Evolutionary conservation across 1,140 invertebrate genomes (phyloP).

Genomic region (Latrodectus geometricus): DNA sequence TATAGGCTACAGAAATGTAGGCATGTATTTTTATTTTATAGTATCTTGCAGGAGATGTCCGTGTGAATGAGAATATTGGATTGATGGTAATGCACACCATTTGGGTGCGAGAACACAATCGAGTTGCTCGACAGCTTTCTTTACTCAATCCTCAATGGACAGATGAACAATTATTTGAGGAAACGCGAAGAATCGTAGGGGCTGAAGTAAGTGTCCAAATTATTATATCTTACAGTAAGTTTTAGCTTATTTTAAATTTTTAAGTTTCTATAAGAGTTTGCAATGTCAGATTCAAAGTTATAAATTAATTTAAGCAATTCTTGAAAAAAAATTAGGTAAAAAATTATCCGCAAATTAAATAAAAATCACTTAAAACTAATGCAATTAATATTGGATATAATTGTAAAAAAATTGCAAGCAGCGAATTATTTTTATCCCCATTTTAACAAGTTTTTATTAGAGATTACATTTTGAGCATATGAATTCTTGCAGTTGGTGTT

Average conservation of each 20-base stretch:
- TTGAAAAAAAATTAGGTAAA: too few species aligned
- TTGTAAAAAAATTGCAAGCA: too few species aligned
- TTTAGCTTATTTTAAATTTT: not conserved
- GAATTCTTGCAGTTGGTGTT: too few species aligned
- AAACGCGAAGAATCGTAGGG: conserved; percentile 71
- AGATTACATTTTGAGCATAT: too few species aligned
- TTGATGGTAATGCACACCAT: conserved; percentile 71
- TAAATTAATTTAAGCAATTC: too few species aligned
- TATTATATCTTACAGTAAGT: not conserved
- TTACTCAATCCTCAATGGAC: conserved; percentile 66
- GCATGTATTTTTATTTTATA: not conserved
- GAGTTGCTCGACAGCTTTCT: conserved; percentile 64
- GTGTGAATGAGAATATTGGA: conserved; percentile 80
- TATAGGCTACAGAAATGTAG: not conserved
- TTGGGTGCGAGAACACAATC: conserved; percentile 68
- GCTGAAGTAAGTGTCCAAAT: conserved; percentile 66
- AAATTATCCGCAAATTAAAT: too few species aligned
- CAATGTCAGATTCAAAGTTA: not conserved
- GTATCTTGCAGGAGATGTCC: conserved; percentile 69
- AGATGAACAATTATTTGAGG: conserved; percentile 71
- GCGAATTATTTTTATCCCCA: too few species aligned
- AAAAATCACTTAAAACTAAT: too few species aligned
- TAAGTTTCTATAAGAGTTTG: not conserved
- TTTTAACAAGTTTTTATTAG: too few species aligned
- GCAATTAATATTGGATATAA: too few species aligned